Evolutionary conservation across 2,113 vertebrate species (phyloP), one percentile per base, ranked within the genome.

Genomic region (Mirza zaza): DNA sequence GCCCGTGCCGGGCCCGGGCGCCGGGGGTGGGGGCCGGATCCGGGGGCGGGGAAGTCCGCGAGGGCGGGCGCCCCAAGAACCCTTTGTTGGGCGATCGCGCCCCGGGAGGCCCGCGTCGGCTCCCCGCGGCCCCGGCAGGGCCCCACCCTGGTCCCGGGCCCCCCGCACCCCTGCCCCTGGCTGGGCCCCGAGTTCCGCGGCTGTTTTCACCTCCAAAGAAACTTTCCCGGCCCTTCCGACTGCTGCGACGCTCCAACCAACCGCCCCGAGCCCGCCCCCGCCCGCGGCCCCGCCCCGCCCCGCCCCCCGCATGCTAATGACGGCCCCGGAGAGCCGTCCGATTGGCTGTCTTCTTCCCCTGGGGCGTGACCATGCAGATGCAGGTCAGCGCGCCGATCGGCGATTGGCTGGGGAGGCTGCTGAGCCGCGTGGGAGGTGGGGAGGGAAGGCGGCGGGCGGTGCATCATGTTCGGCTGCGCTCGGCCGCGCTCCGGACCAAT

Each of bases 191-290:
- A 95, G 93, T 95, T 96, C 91, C 23, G 75, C 34, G 29, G 57
- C 96, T 92, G 96, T 95, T 97, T 98, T 97, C 96, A 97, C 98
- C 98, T 98, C 95, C 80, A 73, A 89, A 98, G 94, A 98, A 98
- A 98, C 98, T 98, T 98, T 98, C 96, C 97, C 75, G 96, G 97
- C 94, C 92, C 96, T 95, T 92, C 95, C 79, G 36, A 83, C 94
- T 57, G 89, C 95, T 63, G 84, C 91, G 94, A 90, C 95, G 80
- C 96, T 96, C 96, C 96, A 97, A 98, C 97, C 98, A 97, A 97
- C 97, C 97, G 82, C 85, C 87, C 76, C 12, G 88, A 65, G 95
- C 94, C 94, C 91, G 91, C 95, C 94, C 96, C 93, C 39, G 67
- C 29, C 42, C 3, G 14, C 76, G 7, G 75, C 94, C 52, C 95